Evolutionary conservation across 2,113 vertebrate genomes (phyloP), one percentile per base, ranked within the genome.

Genomic region (Sakesphorus luctuosus): DNA sequence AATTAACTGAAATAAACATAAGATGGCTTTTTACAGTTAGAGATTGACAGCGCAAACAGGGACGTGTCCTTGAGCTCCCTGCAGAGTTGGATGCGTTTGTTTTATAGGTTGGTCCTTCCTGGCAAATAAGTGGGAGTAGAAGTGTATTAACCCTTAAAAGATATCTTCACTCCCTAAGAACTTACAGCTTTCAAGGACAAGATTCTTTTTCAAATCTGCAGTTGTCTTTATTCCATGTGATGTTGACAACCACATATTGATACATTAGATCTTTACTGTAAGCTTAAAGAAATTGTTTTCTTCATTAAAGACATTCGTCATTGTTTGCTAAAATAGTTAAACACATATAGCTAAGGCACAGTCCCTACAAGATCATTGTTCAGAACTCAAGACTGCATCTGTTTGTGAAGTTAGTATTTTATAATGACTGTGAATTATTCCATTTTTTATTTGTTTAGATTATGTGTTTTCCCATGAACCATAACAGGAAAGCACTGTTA

Each of bases 81-180:
- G 35, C 18, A 65, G 84, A 87, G 75, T 72, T 58, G 62, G 55
- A 65, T 89, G 36, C 93, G 79, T 89, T 77, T 92, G n/a, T 77
- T 89, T 91, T 91, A 63, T 88, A 88, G 71, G 38, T 87, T 66
- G 38, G 53, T 93, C 31, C 43, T 91, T 80, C 35, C 49, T 89
- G 69, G 69, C 77, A 87, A 83, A 25, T 56, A 63, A 76, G 20
- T 68, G 50, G 35, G 18, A 53, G 23, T 71, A 43, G 56, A 78
- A 35, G 26, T n/a, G 9, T 88, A 40, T 80, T 91, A 94, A 86
- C 33, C 62, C 50, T 15, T 66, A 66, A 71, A 94, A 87, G 56
- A 33, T 90, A 71, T 85, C 59, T 85, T 90, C 16, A 1, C 26
- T 82, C 55, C 11, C 0, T 77, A 33, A 84, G 62, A 87, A 71